A percentile compares a stretch with the other conserved stretches of the same genome.
These are phyloP conservation scores for Masnerella sp. DNA, from an alignment of 2,888 invertebrate genomes.

Conservation along the genomic window DNA sequence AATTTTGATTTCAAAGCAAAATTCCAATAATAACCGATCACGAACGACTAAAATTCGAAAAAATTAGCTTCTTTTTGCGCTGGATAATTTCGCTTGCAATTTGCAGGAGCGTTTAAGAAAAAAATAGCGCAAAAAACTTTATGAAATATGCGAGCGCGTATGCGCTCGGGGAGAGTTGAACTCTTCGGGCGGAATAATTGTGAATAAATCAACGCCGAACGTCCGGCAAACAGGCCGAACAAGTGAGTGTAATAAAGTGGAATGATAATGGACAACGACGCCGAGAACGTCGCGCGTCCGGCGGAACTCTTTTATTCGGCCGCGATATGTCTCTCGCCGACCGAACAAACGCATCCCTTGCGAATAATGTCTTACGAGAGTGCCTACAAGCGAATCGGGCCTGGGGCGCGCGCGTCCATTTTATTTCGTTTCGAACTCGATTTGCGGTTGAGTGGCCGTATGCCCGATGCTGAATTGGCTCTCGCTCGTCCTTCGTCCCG, in stretches of 20 bases:
- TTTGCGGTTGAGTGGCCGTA: slow-evolving; percentile 74
- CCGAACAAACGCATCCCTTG: slow-evolving; percentile 54
- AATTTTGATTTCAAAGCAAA: too few species aligned
- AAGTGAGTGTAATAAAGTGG: slow-evolving; percentile 66
- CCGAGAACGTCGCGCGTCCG: slow-evolving; percentile 66
- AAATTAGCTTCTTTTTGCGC: too few species aligned
- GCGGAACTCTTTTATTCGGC: slow-evolving; percentile 62
- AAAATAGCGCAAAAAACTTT: too few species aligned
- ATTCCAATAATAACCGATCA: too few species aligned
- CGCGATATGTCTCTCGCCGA: slow-evolving; percentile 55
- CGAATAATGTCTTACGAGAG: slow-evolving; percentile 60
- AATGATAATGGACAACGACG: slow-evolving; percentile 69
- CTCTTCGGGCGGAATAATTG: slow-evolving; percentile 39
- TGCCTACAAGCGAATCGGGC: slow-evolving; percentile 66
- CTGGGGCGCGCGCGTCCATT: slow-evolving; percentile 67
- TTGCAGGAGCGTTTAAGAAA: too few species aligned
- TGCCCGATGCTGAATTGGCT: slow-evolving; percentile 74
- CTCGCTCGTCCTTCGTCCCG: slow-evolving; percentile 11
- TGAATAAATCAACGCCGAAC: slow-evolving; percentile 55
- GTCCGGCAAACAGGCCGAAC: slow-evolving; percentile 42
- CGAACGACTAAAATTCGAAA: too few species aligned
- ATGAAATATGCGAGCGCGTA: slow-evolving; percentile 33
- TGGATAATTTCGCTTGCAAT: too few species aligned
- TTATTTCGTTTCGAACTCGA: slow-evolving; percentile 75
- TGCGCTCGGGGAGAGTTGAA: slow-evolving; percentile 10